phyloP scores from a whole-genome alignment of 2,797 vertebrate genomes.

The Telmatherina bonti region DNA sequence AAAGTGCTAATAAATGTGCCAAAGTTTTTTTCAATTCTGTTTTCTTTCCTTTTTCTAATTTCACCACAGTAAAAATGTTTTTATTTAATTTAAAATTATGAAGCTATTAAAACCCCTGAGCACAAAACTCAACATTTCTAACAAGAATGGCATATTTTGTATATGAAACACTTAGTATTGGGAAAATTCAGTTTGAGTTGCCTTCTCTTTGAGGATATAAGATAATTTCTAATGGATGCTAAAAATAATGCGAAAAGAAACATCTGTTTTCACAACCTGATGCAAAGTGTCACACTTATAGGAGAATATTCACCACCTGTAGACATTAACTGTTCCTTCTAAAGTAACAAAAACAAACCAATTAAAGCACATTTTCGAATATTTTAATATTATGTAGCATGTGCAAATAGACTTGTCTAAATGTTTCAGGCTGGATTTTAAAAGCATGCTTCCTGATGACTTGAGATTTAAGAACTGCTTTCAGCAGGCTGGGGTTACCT shows the following conservation, averaged over 20 bases:
- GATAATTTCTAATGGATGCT: neutral
- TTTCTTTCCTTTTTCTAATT: too few relatives aligned
- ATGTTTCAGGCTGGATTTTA: neutral
- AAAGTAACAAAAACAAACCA: neutral
- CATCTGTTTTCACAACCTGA: neutral
- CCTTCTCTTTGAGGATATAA: neutral
- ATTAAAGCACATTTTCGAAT: neutral
- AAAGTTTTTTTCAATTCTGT: too few relatives aligned
- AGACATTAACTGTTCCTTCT: neutral
- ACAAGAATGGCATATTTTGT: too few relatives aligned
- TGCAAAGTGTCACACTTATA: neutral
- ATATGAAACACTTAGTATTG: too few relatives aligned
- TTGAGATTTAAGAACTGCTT: neutral
- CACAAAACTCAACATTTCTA: too few relatives aligned
- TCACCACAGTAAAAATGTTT: too few relatives aligned
- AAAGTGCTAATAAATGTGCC: too few relatives aligned
- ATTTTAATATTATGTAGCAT: neutral
- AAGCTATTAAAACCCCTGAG: too few relatives aligned
- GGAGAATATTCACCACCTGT: neutral
- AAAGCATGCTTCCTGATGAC: too few relatives aligned
- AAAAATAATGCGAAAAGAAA: neutral
- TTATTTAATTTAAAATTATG: too few relatives aligned
- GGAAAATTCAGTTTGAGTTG: too few relatives aligned
- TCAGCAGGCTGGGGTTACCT: conserved; percentile 81
- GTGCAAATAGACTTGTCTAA: too few relatives aligned